Evolutionary conservation across 2,888 invertebrate genomes (phyloP), one percentile per base, ranked within the genome.

Genomic region (Netelia virgata): DNA sequence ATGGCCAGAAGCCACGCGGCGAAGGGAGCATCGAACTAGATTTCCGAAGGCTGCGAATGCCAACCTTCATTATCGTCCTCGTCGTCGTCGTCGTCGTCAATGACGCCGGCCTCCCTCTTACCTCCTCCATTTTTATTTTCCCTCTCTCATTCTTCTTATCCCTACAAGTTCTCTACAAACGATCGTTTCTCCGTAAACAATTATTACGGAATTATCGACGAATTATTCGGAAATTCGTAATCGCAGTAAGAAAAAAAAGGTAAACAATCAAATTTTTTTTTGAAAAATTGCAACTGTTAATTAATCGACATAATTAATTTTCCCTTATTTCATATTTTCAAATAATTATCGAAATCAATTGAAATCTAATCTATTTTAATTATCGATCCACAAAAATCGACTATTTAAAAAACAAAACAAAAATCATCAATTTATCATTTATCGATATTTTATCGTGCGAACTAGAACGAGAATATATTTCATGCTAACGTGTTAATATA

Each of bases 11-110:
- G 81, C 76, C 63, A 77, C 69, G 61, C 68, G n/a, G 64, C 50
- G 14, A 69, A 61, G 70, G 69, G 78, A 61, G 55, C 76, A 84
- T 73, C 80, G 76, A 69, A 81, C 81, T 36, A 77, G 66, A 77
- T 77, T 36, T 66, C 77, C 69, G 41, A 18, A 23, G 69, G 68
- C 57, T 69, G 18, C 43, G 63, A 53, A 76, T 63, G 61, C 41
- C 73, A 36, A 64, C 72, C 28, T 43, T 43, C 36, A 66, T 36
- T 36, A 76, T 78, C 73, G 43, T 82, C 77, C 1, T 23, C 23
- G 23, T 2, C n/a, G n/a, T 28, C 28, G 28, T 28, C 5, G 68
- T 47, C 47, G 28, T 69, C 23, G n/a, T 10, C 8, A 43, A 18
- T 36, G 64, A 64, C 64, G 11, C 20, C 72, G 53, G n/a, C 55